These are phyloP conservation scores for Cyprinodon tularosa DNA, from an alignment of 2,113 vertebrate species.

Conservation along the genomic window DNA sequence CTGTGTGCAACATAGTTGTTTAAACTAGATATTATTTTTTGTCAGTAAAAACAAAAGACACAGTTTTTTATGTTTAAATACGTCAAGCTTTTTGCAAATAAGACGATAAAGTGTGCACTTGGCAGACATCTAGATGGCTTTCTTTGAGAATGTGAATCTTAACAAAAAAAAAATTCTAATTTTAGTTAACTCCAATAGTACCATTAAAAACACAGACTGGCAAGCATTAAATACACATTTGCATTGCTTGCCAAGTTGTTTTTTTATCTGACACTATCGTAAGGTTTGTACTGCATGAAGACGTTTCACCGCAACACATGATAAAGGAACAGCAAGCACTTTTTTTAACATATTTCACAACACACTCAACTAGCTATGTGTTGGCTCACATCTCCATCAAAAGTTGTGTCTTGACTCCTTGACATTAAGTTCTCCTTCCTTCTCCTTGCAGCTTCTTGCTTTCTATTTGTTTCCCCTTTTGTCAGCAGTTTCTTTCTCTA, in stretches of 20 bases:
- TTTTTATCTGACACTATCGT: neutral
- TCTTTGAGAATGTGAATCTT: neutral
- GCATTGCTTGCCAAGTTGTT: neutral
- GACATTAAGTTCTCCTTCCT: conserved; percentile 31
- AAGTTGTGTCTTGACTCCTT: neutral
- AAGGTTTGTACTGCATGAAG: neutral
- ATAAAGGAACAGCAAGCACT: neutral
- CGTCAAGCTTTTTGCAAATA: neutral
- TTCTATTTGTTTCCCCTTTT: neutral
- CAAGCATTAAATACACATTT: neutral
- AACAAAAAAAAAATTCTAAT: neutral
- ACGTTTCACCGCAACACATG: neutral
- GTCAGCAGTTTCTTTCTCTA: conserved; percentile 12
- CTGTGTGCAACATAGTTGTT: neutral
- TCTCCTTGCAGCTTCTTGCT: conserved; percentile 2
- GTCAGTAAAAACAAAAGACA: conserved; percentile 5
- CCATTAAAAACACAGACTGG: neutral
- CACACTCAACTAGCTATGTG: neutral
- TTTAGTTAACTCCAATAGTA: neutral
- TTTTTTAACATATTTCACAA: conserved; percentile 26
- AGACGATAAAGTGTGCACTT: neutral
- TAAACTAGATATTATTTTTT: conserved; percentile 16
- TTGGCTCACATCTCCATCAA: neutral
- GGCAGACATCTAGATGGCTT: neutral
- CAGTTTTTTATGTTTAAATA: neutral